phyloP scores from a whole-genome alignment of 2,797 vertebrate genomes.

The Melanotaenia parkinsoni region DNA sequence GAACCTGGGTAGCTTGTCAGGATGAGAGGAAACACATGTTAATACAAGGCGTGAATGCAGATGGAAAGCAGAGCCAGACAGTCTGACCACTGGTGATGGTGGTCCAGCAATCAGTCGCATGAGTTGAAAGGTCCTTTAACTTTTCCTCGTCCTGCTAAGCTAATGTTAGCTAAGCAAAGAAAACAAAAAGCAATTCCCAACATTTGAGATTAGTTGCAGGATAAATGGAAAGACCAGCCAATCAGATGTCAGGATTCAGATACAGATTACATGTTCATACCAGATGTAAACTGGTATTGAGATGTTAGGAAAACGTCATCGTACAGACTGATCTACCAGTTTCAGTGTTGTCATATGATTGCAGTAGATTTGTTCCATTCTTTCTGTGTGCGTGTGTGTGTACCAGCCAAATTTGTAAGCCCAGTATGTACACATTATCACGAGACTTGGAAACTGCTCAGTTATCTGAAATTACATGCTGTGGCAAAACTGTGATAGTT shows the following conservation, averaged over 20 bases:
- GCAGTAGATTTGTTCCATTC: constrained; percentile 8
- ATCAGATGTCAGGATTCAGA: background rate
- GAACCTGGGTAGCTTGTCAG: background rate
- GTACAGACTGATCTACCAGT: background rate
- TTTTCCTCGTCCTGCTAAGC: background rate
- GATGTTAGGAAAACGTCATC: background rate
- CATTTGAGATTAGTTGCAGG: background rate
- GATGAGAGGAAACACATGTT: background rate
- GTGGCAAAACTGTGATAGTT: constrained; percentile 17
- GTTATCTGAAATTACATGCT: constrained; percentile 46
- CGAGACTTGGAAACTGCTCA: constrained; percentile 28
- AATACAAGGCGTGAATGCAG: background rate
- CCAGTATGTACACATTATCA: constrained; percentile 20
- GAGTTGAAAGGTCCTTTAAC: constrained; percentile 3
- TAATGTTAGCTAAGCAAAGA: background rate
- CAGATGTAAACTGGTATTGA: constrained; percentile 2
- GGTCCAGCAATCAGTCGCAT: background rate
- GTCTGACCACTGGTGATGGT: background rate
- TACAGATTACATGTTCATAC: background rate
- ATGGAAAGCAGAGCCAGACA: background rate
- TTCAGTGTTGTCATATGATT: constrained; percentile 9
- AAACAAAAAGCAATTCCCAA: background rate
- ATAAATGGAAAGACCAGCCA: constrained; percentile 5
- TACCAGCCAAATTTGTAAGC: constrained; percentile 33
- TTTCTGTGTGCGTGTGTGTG: background rate